Base-by-base conservation (phyloP, 2,888 invertebrate species). In the Tricholauxania praeusta region DNA sequence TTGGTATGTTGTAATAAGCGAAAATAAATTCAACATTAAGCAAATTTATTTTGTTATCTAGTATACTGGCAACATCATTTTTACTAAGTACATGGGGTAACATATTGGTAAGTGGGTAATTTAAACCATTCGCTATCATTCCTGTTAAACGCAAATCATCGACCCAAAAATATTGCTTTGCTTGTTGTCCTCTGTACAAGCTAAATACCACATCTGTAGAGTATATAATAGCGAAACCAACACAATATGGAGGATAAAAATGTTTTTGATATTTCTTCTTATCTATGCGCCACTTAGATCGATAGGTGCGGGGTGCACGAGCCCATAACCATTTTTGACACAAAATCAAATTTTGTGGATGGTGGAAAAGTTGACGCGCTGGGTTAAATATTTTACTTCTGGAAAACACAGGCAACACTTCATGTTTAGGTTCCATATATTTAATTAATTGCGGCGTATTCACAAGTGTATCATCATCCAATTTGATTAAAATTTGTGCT, bases 61-160 rank as follows among this genome's bases (percentile, higher is more conserved):
- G 76, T 75, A 86, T 53, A 19, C 75, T 71, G 51, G 78, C 77
- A 67, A 80, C 82, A 17, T 76, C 77, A 5, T 65, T 19, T 15
- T 74, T 73, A 48, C 78, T 79, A n/a, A 87, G 79, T 39, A 85
- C 77, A 77, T 80, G 82, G 15, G 80, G 78, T 57, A 75, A 53
- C 67, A 84, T 79, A 64, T 79, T 84, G 39, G 89, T 89, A 78
- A 89, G 89, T 17, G 88, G 88, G 65, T 89, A 84, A 80, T 90
- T 90, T 53, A 87, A 86, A 76, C 88, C 87, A 78, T 88, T 87
- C 14, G 90, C 89, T 71, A 92, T 82, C 0, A 90, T 88, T 32
- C 94, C 95, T 0, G 95, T 94, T 52, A 95, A 89, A 80, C 93
- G 93, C 51, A 93, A 93, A 84, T 95, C 95, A 82, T 95, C 95